Evolutionary conservation across 2,888 invertebrate species (phyloP).

Genomic region (Cabera pusaria): DNA sequence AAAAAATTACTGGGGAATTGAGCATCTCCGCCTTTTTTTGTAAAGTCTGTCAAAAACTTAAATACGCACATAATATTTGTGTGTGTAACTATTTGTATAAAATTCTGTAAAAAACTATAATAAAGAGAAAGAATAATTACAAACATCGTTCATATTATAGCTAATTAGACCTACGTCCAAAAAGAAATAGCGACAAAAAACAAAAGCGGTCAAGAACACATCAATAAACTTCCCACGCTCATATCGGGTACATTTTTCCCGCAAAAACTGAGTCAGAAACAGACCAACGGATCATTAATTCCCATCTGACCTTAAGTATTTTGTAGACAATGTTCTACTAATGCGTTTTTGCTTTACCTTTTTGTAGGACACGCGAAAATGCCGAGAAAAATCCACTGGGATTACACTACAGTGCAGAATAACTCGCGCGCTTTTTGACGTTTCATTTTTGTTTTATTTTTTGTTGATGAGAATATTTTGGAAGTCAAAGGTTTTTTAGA

Average conservation of each 20-base stretch:
- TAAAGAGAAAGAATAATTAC: no score
- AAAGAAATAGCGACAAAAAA: no score
- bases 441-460: not conserved
- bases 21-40: no score
- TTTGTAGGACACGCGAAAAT: conserved; percentile 35
- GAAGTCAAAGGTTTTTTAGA: not conserved
- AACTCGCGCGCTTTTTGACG: conserved; percentile 10
- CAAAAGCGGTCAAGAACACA: conserved; percentile 1
- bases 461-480: conserved; percentile 2
- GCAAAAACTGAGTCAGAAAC: conserved; percentile 13
- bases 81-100: no score
- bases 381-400: conserved; percentile 26
- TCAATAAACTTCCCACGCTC: conserved; percentile 3
- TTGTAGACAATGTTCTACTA: conserved; percentile 39
- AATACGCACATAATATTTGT: no score
- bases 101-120: no score
- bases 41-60: no score
- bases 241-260: conserved; percentile 5
- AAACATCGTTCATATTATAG: no score
- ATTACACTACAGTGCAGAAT: conserved; percentile 22
- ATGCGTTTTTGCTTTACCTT: conserved; percentile 39
- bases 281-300: conserved; percentile 24
- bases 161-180: no score
- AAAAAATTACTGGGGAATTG: no score
- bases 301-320: conserved; percentile 29